Evolutionary conservation across 2,888 invertebrate genomes (phyloP).

Genomic region (Eudasyphora cyanicolor): DNA sequence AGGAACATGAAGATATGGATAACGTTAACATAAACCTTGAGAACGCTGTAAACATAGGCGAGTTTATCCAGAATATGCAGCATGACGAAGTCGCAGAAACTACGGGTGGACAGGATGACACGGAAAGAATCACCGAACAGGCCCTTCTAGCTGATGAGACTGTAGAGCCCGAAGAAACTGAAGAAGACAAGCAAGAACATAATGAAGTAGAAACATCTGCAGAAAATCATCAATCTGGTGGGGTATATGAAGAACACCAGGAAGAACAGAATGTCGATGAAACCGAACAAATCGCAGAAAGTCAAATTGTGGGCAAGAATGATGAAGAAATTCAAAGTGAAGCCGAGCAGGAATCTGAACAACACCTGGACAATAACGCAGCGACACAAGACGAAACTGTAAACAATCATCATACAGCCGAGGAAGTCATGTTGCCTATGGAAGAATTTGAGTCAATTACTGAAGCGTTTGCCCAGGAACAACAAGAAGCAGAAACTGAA

Average conservation of each 20-base stretch:
- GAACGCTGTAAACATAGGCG: too few species aligned
- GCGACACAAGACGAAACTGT: constrained; percentile 13
- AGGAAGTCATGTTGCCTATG: neutral
- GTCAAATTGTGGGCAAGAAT: neutral
- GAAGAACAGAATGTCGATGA: constrained; percentile 7
- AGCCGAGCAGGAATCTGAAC: neutral
- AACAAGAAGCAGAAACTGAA: constrained; percentile 35
- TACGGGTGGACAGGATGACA: constrained; percentile 9
- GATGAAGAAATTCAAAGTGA: neutral
- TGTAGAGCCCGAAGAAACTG: neutral
- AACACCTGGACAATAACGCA: too few species aligned
- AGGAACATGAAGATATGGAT: too few species aligned
- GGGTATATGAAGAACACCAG: constrained; percentile 41
- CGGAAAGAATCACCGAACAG: constrained; percentile 23
- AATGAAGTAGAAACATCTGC: constrained; percentile 30
- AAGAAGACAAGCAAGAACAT: constrained; percentile 33
- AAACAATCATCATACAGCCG: neutral
- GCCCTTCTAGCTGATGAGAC: neutral
- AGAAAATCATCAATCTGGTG: constrained; percentile 49
- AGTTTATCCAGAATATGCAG: neutral
- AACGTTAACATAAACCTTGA: neutral
- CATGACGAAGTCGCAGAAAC: neutral
- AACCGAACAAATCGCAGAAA: neutral
- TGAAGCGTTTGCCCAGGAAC: neutral
- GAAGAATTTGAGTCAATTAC: constrained; percentile 23